These are phyloP conservation scores for Connochaetes taurinus DNA, from an alignment of 2,113 vertebrate species.

Conservation along the genomic window DNA sequence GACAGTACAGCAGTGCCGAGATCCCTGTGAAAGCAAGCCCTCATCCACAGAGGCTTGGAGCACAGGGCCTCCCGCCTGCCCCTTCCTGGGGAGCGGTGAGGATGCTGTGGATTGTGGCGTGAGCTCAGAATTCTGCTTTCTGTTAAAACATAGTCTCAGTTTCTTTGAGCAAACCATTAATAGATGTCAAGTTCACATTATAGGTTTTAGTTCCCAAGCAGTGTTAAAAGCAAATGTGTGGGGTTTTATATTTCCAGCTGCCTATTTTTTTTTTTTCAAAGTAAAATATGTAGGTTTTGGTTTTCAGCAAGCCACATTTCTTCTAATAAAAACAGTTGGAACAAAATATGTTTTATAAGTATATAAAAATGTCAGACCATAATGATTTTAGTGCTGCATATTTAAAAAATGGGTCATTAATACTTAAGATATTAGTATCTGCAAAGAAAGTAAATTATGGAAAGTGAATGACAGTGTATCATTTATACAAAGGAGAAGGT, in stretches of 20 bases:
- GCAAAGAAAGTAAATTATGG: conserved; percentile 31
- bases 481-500: conserved; percentile 2
- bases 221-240: conserved; percentile 53
- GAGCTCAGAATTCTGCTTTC: neutral
- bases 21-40: neutral
- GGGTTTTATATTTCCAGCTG: conserved; percentile 51
- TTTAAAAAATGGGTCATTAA: conserved; percentile 40
- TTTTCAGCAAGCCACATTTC: conserved; percentile 58
- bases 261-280: neutral
- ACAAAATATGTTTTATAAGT: conserved; percentile 67
- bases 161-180: neutral
- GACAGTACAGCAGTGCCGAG: neutral
- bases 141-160: neutral
- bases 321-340: conserved; percentile 64
- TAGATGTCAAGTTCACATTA: conserved; percentile 36
- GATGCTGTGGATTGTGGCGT: neutral
- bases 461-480: conserved; percentile 15
- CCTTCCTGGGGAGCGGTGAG: neutral
- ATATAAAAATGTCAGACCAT: conserved; percentile 63
- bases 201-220: conserved; percentile 37
- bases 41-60: neutral
- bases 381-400: conserved; percentile 54
- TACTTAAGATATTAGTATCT: conserved; percentile 47
- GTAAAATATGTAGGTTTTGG: conserved; percentile 63
- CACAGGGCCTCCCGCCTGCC: neutral